Base-by-base conservation (phyloP, 2,888 invertebrate genomes). In the Dorcus parallelipipedus region DNA sequence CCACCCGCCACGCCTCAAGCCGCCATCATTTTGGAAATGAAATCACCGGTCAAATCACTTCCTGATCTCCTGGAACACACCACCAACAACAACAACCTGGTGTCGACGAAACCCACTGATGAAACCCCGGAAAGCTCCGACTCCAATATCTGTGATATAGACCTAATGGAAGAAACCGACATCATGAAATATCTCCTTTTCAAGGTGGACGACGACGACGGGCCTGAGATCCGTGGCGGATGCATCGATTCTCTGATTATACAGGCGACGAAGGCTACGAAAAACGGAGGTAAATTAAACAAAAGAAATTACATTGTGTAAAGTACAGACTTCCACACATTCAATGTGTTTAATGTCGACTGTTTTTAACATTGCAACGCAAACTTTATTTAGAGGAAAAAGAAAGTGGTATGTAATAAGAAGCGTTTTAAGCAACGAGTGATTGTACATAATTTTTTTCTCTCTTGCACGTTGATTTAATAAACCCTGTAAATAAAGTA, bases 181-280 rank as follows among this genome's bases (percentile, higher is more conserved):
- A 90, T 95, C 53, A 86, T 86, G 64, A 83, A 88, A 62, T 89
- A 89, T 81, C 83, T 96, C 64, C 85, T 93, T 43, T 81, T 89
- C 62, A 94, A 95, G 75, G 89, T 88, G 70, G 76, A 84, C 2
- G 88, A 90, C 26, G 92, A 91, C 73, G 95, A 95, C 62, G 94
- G 93, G 3, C 93, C 94, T 0, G 94, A 95, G 68, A 89, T 96
- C 42, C 86, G 95, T 59, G 98, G 98, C 7, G 98, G 97, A 6
- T 88, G 92, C 62, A 88, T 94, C 1, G 96, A 98, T 77, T 97
- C 96, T 1, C 86, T 99, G 54, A 89, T 98, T 63, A 95, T 97
- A 43, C 93, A 97, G 74, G 98, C 98, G 49, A 96, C 97, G 56
- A 94, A 94, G 79, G 93, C 94, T 62, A 93, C 93, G 75, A 95